Percentiles rank a stretch among this genome's conserved stretches.
Conservation (phyloP, 2,797 vertebrate genomes). For the Hephaestus fuliginosus region DNA sequence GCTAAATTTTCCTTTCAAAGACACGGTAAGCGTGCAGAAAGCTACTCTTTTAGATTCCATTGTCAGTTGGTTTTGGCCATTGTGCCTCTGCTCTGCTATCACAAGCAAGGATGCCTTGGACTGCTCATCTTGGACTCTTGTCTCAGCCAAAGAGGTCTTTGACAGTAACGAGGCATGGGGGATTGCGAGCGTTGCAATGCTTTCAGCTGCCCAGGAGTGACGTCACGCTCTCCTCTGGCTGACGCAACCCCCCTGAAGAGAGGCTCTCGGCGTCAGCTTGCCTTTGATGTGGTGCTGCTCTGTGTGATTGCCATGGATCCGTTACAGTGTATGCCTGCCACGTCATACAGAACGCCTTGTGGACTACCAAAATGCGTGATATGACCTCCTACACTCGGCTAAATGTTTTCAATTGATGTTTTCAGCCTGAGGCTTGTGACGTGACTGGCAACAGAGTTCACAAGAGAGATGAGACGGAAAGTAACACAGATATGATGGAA, state of each 20-base stretch:
- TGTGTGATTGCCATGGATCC: constrained; percentile 29
- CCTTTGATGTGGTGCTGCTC: constrained; percentile 47
- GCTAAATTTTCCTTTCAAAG: neutral
- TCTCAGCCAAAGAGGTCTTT: constrained; percentile 54
- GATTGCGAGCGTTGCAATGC: constrained; percentile 40
- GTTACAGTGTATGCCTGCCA: constrained; percentile 31
- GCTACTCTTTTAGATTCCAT: constrained; percentile 1
- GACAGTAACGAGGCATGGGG: constrained; percentile 55
- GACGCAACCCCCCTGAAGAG: constrained; percentile 67
- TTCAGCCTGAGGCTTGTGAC: constrained; percentile 7
- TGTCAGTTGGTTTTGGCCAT: constrained; percentile 11
- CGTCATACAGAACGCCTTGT: constrained; percentile 31
- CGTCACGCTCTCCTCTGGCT: constrained; percentile 59
- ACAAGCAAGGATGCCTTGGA: constrained; percentile 29
- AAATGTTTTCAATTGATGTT: constrained; percentile 28
- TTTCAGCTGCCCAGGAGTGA: constrained; percentile 62
- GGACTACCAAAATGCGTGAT: constrained; percentile 17
- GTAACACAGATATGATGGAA: constrained; percentile 7
- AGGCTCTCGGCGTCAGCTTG: constrained; percentile 58
- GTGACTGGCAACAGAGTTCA: neutral
- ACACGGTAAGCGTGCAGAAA: neutral
- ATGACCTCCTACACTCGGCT: constrained; percentile 11
- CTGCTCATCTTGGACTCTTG: constrained; percentile 28
- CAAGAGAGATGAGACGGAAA: constrained; percentile 22
- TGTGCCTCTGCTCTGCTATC: constrained; percentile 20